phyloP scores from a whole-genome alignment of 1,140 invertebrate species.

The Drosophila oshimai region DNA sequence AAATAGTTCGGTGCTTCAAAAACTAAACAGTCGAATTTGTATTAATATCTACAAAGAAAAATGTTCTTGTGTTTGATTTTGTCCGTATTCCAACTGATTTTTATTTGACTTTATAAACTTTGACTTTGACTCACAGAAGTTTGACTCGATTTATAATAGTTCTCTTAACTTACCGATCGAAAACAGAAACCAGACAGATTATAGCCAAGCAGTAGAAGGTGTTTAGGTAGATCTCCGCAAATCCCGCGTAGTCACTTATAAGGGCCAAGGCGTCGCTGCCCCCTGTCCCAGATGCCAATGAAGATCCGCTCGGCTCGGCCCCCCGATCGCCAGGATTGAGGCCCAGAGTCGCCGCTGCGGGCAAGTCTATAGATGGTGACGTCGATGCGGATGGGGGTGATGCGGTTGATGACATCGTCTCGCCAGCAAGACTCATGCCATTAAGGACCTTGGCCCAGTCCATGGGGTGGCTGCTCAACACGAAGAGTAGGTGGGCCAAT shows the following conservation, averaged over 20 bases:
- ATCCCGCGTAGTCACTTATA: slow-evolving; percentile 73
- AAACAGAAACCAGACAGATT: slow-evolving; percentile 79
- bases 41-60: too few relatives aligned
- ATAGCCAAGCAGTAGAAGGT: slow-evolving; percentile 82
- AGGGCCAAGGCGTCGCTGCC: slow-evolving; percentile 49
- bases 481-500: slow-evolving; percentile 80
- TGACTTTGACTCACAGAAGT: too few relatives aligned
- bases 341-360: slow-evolving; percentile 6
- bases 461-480: slow-evolving; percentile 74
- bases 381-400: slow-evolving; percentile 2
- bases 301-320: not conserved
- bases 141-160: too few relatives aligned
- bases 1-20: too few relatives aligned
- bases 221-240: slow-evolving; percentile 79
- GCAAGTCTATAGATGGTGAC: not conserved
- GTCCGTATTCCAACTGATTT: too few relatives aligned
- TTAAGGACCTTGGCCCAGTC: slow-evolving; percentile 79
- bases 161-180: slow-evolving; percentile 77
- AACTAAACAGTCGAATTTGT: too few relatives aligned
- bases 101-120: too few relatives aligned
- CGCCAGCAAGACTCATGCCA: slow-evolving; percentile 73
- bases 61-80: too few relatives aligned
- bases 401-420: slow-evolving; percentile 46
- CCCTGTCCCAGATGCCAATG: slow-evolving; percentile 1
- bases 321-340: slow-evolving; percentile 6